Conservation (phyloP, 23 tunicate genomes). For the Aplidium turbinatum region DNA sequence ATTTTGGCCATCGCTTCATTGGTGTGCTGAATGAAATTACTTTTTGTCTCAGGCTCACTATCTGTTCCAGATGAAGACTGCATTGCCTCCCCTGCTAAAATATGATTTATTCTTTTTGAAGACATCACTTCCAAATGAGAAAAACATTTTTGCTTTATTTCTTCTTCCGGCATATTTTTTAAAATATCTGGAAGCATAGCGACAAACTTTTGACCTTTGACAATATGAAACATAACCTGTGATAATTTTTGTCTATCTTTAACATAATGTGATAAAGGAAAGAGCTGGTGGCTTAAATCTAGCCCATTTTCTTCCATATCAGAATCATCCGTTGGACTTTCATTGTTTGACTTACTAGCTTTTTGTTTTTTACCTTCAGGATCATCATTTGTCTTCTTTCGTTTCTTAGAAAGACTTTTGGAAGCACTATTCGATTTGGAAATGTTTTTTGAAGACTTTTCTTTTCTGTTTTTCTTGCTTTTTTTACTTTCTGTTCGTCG, state of each 20-base stretch:
- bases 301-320: conserved; percentile 76
- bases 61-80: conserved; percentile 88
- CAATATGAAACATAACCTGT: conserved; percentile 51
- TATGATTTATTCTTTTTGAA: conserved; percentile 62
- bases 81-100: conserved; percentile 62
- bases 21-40: not conserved
- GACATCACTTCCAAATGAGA: conserved; percentile 86
- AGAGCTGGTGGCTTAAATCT: conserved; percentile 42
- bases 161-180: conserved; percentile 58
- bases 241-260: conserved; percentile 59
- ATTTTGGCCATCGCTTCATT: conserved; percentile 30
- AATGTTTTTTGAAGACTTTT: not conserved
- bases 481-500: conserved; percentile 27
- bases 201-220: conserved; percentile 60
- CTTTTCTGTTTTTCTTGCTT: conserved; percentile 21
- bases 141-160: conserved; percentile 51
- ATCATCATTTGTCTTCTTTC: conserved; percentile 6
- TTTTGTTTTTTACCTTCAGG: conserved; percentile 12
- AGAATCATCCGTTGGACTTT: conserved; percentile 54
- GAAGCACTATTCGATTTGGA: conserved; percentile 15
- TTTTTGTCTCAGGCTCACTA: conserved; percentile 56
- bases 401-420: not conserved
- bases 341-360: conserved; percentile 36
- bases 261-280: conserved; percentile 51
- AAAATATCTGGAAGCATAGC: conserved; percentile 78